phyloP scores from a whole-genome alignment of 2,113 vertebrate genomes.

The Nothobranchius furzeri region DNA sequence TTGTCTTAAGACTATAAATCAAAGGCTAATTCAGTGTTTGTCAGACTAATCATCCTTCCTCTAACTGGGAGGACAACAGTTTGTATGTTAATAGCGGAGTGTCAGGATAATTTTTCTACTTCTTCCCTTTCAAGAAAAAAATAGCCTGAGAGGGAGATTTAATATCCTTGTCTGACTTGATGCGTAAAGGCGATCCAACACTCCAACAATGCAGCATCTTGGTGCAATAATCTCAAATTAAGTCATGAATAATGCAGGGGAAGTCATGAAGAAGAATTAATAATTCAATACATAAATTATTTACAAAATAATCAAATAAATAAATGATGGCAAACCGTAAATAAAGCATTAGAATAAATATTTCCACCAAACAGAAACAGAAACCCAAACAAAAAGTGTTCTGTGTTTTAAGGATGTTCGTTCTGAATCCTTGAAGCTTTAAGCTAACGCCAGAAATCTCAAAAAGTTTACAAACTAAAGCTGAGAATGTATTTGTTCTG shows the following conservation, averaged over 20 bases:
- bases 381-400: constrained; percentile 80
- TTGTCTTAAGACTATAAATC: constrained; percentile 41
- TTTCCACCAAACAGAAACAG: constrained; percentile 87
- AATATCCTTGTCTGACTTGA: constrained; percentile 89
- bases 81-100: constrained; percentile 61
- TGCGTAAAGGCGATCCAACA: constrained; percentile 87
- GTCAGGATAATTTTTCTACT: constrained; percentile 68
- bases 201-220: constrained; percentile 92
- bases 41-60: constrained; percentile 51
- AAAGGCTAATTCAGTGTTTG: constrained; percentile 43
- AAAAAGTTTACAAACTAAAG: too few species aligned
- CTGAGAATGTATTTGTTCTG: too few species aligned
- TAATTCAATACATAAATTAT: constrained; percentile 99
- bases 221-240: constrained; percentile 99
- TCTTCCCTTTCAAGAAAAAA: constrained; percentile 57
- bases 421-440: too few species aligned
- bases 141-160: constrained; percentile 79
- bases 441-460: too few species aligned
- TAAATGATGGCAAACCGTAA: constrained; percentile 97
- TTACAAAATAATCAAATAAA: constrained; percentile 99
- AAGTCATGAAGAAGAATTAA: constrained; percentile 99
- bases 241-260: constrained; percentile 97
- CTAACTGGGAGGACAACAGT: constrained; percentile 45
- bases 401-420: too few species aligned
- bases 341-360: constrained; percentile 96